Conservation (phyloP, 2,888 invertebrate genomes). For the Mystacides longicornis region DNA sequence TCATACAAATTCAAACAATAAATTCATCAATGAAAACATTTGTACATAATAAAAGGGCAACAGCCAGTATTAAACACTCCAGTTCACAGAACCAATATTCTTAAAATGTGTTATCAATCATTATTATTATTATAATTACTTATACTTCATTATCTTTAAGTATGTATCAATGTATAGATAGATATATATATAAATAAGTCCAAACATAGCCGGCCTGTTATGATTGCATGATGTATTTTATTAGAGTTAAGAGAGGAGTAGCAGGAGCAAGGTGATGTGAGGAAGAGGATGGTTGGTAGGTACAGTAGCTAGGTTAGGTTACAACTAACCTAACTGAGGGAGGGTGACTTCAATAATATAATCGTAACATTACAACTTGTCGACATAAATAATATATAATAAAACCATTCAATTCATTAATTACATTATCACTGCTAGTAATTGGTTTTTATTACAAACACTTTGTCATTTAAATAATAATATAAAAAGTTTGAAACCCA, state of each 20-base stretch:
- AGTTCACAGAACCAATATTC: constrained; percentile 10
- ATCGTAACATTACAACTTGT: neutral
- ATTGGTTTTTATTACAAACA: constrained; percentile 20
- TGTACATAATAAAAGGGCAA: constrained; percentile 20
- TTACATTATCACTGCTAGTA: neutral
- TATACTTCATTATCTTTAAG: no score
- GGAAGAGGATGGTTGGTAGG: no score
- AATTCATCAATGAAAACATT: constrained; percentile 21
- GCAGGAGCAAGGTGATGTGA: no score
- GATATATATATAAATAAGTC: no score
- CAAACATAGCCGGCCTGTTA: no score
- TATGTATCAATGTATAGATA: no score
- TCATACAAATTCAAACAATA: constrained; percentile 15
- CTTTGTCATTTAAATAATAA: constrained; percentile 48
- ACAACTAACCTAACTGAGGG: no score
- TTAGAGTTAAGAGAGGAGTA: no score
- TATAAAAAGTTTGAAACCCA: constrained; percentile 26
- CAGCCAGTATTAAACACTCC: constrained; percentile 7
- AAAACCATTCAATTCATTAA: neutral
- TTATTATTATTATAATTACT: neutral
- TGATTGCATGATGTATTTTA: no score
- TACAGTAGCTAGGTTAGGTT: no score
- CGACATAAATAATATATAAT: constrained; percentile 1
- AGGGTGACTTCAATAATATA: no score
- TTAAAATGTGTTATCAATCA: neutral